Conservation (phyloP, 1,140 invertebrate genomes). For the Zaprionus inermis region DNA sequence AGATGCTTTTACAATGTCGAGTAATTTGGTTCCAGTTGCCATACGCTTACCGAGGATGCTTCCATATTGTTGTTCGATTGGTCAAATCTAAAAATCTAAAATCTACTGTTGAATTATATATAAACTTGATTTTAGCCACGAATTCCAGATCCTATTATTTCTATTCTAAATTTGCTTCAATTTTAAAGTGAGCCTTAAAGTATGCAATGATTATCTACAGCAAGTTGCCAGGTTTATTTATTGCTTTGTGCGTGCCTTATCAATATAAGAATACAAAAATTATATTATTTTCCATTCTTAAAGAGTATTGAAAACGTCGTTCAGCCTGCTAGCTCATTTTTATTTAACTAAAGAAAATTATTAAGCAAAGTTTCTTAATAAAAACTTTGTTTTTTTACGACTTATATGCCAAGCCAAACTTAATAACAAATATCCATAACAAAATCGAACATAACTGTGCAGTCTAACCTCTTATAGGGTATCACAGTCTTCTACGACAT, state of each 20-base stretch:
- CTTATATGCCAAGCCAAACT: background rate
- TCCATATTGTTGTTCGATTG: background rate
- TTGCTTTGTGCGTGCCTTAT: background rate
- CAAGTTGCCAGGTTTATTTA: background rate
- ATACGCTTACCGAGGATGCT: constrained; percentile 19
- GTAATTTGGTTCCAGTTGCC: constrained; percentile 33
- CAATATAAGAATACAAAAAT: background rate
- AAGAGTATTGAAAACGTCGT: background rate
- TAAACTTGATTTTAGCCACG: too few species aligned
- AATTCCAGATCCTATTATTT: too few species aligned
- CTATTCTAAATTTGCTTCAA: background rate
- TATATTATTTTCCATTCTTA: background rate
- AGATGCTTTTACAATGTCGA: constrained; percentile 51
- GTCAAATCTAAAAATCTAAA: background rate
- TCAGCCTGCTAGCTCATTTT: background rate
- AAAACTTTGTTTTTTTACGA: constrained; percentile 4
- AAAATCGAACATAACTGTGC: background rate
- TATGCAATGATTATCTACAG: background rate
- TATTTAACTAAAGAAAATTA: background rate
- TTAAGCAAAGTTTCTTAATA: background rate
- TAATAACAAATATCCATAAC: background rate
- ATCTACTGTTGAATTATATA: too few species aligned
- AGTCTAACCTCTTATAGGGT: constrained; percentile 5
- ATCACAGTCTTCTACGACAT: background rate
- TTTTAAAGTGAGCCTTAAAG: background rate